phyloP scores from a whole-genome alignment of 2,888 invertebrate genomes.

The Dastarcus helophoroides region DNA sequence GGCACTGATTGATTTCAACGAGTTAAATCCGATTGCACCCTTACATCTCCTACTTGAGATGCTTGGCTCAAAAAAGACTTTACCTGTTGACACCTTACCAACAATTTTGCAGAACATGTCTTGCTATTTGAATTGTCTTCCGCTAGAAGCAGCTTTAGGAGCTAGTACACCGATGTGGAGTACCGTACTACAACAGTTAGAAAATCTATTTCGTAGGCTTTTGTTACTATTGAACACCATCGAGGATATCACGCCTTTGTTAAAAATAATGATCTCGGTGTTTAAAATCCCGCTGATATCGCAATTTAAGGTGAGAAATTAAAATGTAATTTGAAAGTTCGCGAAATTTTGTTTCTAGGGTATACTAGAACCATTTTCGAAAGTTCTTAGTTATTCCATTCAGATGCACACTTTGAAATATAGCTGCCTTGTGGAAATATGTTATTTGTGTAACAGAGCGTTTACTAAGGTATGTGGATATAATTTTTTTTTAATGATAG shows the following conservation, averaged over 20 bases:
- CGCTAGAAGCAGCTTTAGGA: slow-evolving; percentile 64
- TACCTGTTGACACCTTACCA: slow-evolving; percentile 58
- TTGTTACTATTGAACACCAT: slow-evolving; percentile 57
- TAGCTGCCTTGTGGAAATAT: slow-evolving; percentile 72
- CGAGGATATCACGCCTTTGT: slow-evolving; percentile 57
- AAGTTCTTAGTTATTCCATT: slow-evolving; percentile 84
- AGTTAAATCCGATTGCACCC: slow-evolving; percentile 89
- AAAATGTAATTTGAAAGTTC: neutral
- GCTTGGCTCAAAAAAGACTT: slow-evolving; percentile 63
- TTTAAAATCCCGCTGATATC: slow-evolving; percentile 77
- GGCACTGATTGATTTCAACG: slow-evolving; percentile 90
- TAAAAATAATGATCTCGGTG: slow-evolving; percentile 66
- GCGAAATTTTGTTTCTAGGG: slow-evolving; percentile 41
- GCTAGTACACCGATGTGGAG: slow-evolving; percentile 64
- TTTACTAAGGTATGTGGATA: slow-evolving; percentile 64
- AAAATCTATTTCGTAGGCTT: slow-evolving; percentile 71
- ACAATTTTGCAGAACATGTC: slow-evolving; percentile 84
- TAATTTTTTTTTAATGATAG: no score
- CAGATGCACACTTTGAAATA: slow-evolving; percentile 78
- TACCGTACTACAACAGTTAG: slow-evolving; percentile 74
- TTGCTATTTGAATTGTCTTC: slow-evolving; percentile 84
- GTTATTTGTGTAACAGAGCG: slow-evolving; percentile 79
- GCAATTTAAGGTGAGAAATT: slow-evolving; percentile 56
- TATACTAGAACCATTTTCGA: slow-evolving; percentile 89
- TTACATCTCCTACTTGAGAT: slow-evolving; percentile 82